Base-by-base conservation (phyloP, 2,113 vertebrate species). In the Chloebia gouldiae region DNA sequence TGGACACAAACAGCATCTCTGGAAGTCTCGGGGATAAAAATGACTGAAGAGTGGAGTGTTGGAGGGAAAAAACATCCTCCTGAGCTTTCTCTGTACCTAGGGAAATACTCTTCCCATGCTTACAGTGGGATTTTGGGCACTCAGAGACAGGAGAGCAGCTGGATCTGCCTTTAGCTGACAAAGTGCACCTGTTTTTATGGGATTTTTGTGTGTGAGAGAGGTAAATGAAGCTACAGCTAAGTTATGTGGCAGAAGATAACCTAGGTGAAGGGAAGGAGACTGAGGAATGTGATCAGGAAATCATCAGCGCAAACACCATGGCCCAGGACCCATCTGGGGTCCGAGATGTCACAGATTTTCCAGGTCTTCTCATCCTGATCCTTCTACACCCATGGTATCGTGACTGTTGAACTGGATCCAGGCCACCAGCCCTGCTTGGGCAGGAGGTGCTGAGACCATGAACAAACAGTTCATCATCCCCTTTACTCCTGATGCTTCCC, bases 391-490 rank as follows among this genome's bases (percentile, higher is more conserved):
- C 9, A 2, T 15, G 10, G 4, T 16, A 6, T 37, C 40, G 49
- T 54, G 33, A 18, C 5, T 50, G 7, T 9, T 24, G 9, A 54
- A 21, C 35, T 11, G 24, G 18, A 49, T 50, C 12, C 18, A 54
- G 42, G 12, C 11, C 44, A 63, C 20, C 19, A 49, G 15, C 54
- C 27, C 4, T 42, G 17, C 54, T 21, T n/a, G 44, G 76, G 37
- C 50, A 35, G 33, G 35, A 54, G 28, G 10, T 18, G 13, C 15
- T 72, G 39, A 51, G 51, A 40, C 7, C 13, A 8, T 47, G 65
- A 33, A 37, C 0, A 1, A 2, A 25, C 8, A 53, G 6, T 15
- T 47, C 31, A 25, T 30, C 4, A 0, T 57, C 39, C 49, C 11
- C 4, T 44, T 40, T 54, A 4, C 7, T 30, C n/a, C 37, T 59